phyloP scores from a whole-genome alignment of 2,797 vertebrate genomes.

The Gymnothorax reevesii region DNA sequence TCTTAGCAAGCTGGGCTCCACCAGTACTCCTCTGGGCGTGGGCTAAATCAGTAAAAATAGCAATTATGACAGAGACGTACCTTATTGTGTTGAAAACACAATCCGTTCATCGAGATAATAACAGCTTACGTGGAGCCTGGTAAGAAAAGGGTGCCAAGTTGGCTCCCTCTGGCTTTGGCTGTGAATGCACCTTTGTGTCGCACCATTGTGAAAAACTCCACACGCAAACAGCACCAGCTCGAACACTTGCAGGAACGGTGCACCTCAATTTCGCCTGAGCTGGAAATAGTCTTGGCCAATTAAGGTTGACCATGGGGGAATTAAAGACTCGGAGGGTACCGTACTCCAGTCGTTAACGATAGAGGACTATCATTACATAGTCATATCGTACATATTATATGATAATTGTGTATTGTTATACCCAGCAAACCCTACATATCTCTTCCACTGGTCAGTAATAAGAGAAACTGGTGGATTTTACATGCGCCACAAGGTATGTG shows the following conservation, averaged over 20 bases:
- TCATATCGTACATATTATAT: background rate
- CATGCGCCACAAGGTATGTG: no score
- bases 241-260: background rate
- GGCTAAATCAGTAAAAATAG: background rate
- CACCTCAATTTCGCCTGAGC: background rate
- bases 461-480: no score
- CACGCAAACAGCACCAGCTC: background rate
- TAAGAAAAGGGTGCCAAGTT: background rate
- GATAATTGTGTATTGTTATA: background rate
- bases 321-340: background rate
- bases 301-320: background rate
- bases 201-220: background rate
- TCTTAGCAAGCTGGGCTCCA: background rate
- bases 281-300: background rate
- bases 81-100: background rate
- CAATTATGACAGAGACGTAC: background rate
- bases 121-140: background rate
- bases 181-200: background rate
- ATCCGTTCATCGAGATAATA: background rate
- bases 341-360: background rate
- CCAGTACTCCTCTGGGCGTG: background rate
- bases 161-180: background rate
- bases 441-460: no score
- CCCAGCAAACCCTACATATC: no score
- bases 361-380: background rate